phyloP scores from a whole-genome alignment of 2,113 vertebrate genomes.

The Paracanthobrama guichenoti region DNA sequence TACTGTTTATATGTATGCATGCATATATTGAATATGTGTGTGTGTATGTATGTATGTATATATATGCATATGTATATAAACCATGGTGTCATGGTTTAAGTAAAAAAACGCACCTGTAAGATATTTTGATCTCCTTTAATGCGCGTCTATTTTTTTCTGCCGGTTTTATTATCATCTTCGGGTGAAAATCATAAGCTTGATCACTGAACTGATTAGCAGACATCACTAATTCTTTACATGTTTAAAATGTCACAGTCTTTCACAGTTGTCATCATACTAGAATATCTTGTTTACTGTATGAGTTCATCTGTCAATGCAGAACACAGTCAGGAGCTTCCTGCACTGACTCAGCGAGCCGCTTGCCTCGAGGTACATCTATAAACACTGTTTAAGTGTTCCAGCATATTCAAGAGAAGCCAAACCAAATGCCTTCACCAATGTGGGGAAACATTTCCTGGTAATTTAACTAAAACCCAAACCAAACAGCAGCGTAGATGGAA shows the following conservation, averaged over 20 bases:
- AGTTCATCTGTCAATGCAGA: neutral
- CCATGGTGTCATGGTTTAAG: no score
- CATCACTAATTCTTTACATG: neutral
- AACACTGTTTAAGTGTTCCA: neutral
- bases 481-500: conserved; percentile 62
- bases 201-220: neutral
- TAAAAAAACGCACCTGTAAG: no score
- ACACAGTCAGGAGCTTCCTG: neutral
- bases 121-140: no score
- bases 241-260: neutral
- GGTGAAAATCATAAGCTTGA: no score
- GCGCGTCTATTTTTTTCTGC: no score
- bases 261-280: neutral
- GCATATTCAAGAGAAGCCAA: conserved; percentile 11
- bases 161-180: no score
- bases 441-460: conserved; percentile 49
- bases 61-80: no score
- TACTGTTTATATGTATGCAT: no score
- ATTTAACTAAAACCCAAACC: conserved; percentile 64
- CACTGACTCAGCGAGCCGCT: neutral
- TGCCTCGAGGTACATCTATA: neutral
- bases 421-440: conserved; percentile 6
- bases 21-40: no score
- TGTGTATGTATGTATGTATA: no score
- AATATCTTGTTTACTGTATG: neutral